Evolutionary conservation across 2,797 vertebrate species (phyloP).

Genomic region (Xiphophorus birchmanni): DNA sequence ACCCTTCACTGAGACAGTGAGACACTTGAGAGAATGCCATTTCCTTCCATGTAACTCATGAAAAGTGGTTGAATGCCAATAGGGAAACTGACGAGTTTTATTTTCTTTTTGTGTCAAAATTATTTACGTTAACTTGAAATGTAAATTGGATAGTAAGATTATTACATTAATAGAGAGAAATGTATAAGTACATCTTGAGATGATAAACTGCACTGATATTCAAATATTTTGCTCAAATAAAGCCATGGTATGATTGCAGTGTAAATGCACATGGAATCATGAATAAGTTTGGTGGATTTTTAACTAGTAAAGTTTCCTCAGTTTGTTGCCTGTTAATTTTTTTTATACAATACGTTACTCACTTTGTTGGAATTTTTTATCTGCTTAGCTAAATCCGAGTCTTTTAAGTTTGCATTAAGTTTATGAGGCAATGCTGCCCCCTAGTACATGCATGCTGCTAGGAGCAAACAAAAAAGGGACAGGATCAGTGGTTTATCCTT

Average conservation of each 20-base stretch:
- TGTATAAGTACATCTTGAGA: not conserved
- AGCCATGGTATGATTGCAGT: not conserved
- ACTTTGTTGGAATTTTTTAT: slow-evolving; percentile 53
- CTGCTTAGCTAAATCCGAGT: slow-evolving; percentile 55
- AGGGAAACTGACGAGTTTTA: not conserved
- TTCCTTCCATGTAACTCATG: not conserved
- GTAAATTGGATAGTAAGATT: not conserved
- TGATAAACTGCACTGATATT: not conserved
- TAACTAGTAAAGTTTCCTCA: not conserved
- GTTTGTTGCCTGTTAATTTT: not conserved
- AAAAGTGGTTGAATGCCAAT: not conserved
- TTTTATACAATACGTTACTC: not conserved
- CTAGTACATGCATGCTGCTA: slow-evolving; percentile 67
- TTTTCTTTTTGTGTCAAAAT: not conserved
- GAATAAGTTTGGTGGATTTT: not conserved
- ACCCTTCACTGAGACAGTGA: not conserved
- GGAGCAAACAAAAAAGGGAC: slow-evolving; percentile 19
- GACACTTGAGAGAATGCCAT: not conserved
- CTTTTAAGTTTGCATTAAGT: slow-evolving; percentile 19
- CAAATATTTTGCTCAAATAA: not conserved
- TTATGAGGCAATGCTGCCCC: slow-evolving; percentile 79
- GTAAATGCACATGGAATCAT: not conserved
- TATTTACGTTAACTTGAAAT: not conserved
- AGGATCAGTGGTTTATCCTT: slow-evolving; percentile 35
- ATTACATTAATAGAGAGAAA: not conserved